Conservation (phyloP, 2,888 invertebrate species). For the Harpalus rufipes region DNA sequence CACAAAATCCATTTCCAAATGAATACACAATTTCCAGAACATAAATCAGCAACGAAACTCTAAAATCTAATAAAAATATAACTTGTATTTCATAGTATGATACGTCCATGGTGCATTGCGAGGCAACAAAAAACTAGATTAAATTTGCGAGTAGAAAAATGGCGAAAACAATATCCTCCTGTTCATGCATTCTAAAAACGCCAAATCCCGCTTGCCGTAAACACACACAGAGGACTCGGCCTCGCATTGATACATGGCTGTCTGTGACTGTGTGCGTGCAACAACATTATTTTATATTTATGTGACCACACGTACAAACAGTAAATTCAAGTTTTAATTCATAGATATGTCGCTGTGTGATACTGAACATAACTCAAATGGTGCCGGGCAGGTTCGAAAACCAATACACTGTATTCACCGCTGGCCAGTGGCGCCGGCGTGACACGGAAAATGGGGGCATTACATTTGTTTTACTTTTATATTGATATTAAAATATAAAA, state of each 20-base stretch:
- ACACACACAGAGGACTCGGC: conserved; percentile 18
- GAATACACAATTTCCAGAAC: conserved; percentile 48
- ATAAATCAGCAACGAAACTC: conserved; percentile 51
- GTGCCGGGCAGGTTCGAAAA: conserved; percentile 62
- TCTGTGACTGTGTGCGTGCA: conserved; percentile 48
- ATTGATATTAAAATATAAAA: neutral
- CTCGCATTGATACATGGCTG: conserved; percentile 32
- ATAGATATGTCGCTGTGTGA: conserved; percentile 66
- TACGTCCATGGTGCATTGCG: conserved; percentile 47
- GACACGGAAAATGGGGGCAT: neutral
- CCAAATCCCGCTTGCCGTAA: conserved; percentile 56
- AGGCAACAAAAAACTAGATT: conserved; percentile 56
- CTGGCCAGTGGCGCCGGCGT: neutral
- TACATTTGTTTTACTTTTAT: neutral
- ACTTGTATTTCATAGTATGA: conserved; percentile 51
- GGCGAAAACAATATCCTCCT: conserved; percentile 64
- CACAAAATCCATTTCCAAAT: conserved; percentile 49
- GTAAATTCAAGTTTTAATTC: conserved; percentile 67
- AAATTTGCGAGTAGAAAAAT: conserved; percentile 64
- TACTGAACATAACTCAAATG: conserved; percentile 64
- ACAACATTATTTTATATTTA: conserved; percentile 66
- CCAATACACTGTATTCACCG: conserved; percentile 58
- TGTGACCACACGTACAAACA: conserved; percentile 66
- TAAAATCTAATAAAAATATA: conserved; percentile 53
- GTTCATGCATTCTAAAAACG: conserved; percentile 62